Base-by-base conservation (phyloP, 2,888 invertebrate species). In the Stramonita haemastoma region DNA sequence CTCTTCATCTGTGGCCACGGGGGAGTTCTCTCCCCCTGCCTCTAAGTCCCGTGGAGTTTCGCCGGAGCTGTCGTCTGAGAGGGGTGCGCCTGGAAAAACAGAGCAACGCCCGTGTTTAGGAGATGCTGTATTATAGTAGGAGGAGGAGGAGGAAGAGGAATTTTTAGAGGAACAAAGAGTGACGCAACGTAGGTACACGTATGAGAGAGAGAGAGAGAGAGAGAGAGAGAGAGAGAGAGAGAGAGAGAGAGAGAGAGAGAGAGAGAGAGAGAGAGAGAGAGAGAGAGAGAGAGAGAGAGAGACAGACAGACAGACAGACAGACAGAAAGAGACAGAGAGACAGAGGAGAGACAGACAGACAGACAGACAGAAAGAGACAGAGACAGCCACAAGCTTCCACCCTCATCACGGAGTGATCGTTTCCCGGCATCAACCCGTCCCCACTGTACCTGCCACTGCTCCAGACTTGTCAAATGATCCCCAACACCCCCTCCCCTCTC, bases 1-100 rank as follows among this genome's bases (percentile, higher is more conserved):
- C 60, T 90, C 91, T 66, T 89, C 90, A 66, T 90, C 92, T 34
- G 91, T 88, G 66, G 91, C 89, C 83, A 91, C 81, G 19, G 90
- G 89, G 57, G 92, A 86, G 89, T 91, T 85, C 6, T 87, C 90
- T 83, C 89, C 88, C 73, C 89, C 88, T 88, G 90, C 86, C 46
- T 83, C 81, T 13, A 36, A 26, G 6, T 89, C 90, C 19, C 81
- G 60, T 29, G 86, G 56, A 11, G 85, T 57, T 19, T 90, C 87
- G 46, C 66, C 57, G n/a, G 85, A n/a, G 36, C 57, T 87, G 57
- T 84, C 86, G 0, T 87, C 86, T 84, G 87, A 83, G 2, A n/a
- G n/a, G n/a, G 81, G 73, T 26, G 90, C 85, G 73, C 90, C 90
- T 90, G 90, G 15, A 81, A 87, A 46, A 46, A 86, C 1, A 86